phyloP scores from a whole-genome alignment of 2,797 vertebrate species.

The Avahi laniger region DNA sequence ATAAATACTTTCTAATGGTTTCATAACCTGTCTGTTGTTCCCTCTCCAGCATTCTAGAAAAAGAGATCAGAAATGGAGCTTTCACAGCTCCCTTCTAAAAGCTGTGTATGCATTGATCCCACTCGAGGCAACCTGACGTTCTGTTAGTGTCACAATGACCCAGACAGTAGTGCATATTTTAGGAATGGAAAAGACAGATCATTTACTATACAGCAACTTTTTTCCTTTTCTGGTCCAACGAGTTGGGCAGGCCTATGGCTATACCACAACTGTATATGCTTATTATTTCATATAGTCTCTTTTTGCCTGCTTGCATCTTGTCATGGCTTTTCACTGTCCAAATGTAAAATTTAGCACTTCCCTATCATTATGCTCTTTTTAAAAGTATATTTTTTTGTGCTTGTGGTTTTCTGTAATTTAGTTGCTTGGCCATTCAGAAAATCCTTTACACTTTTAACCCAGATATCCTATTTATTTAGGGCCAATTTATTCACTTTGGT shows the following conservation, averaged over 20 bases:
- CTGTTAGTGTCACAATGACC: neutral
- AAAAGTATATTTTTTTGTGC: neutral
- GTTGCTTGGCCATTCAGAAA: neutral
- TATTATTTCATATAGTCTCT: neutral
- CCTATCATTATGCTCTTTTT: neutral
- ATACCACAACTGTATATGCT: neutral
- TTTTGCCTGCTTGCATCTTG: neutral
- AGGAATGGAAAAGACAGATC: neutral
- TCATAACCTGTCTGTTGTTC: neutral
- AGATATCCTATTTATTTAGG: neutral
- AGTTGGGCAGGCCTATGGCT: neutral
- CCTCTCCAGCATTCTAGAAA: neutral
- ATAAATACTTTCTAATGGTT: neutral
- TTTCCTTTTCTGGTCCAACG: neutral
- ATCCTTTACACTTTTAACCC: neutral
- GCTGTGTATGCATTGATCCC: neutral
- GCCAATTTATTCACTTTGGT: neutral
- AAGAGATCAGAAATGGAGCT: neutral
- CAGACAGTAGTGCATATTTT: neutral
- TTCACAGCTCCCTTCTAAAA: neutral
- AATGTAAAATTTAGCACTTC: neutral
- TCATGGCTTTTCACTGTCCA: neutral
- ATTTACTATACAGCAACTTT: neutral
- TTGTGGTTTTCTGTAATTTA: slow-evolving; percentile 15
- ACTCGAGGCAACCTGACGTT: neutral